Percentiles rank a stretch among this genome's conserved stretches.
These are phyloP conservation scores for Thunnus maccoyii DNA, from an alignment of 2,113 vertebrate species.

Conservation along the genomic window DNA sequence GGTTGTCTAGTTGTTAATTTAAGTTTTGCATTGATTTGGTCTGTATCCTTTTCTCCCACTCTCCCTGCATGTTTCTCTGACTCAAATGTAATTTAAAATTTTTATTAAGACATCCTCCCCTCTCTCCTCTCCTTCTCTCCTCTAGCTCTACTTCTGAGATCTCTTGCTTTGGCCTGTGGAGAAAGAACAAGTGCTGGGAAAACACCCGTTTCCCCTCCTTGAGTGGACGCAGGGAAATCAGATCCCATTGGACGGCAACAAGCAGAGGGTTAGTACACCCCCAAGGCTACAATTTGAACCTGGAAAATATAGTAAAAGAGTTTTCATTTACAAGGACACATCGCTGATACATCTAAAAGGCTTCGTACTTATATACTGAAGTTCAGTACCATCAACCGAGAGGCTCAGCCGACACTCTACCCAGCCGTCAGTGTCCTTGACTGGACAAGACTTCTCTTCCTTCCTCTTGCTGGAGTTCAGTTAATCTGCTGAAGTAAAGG, in stretches of 20 bases:
- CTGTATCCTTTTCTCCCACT: constrained; percentile 25
- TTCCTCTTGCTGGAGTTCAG: constrained; percentile 12
- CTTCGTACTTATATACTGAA: background rate
- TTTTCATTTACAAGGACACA: background rate
- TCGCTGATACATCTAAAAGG: background rate
- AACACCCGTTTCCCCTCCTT: background rate
- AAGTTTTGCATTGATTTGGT: constrained; percentile 50
- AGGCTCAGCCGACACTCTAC: constrained; percentile 1
- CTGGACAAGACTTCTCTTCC: constrained; percentile 11
- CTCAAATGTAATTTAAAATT: constrained; percentile 37
- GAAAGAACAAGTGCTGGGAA: background rate
- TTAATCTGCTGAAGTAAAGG: constrained; percentile 39
- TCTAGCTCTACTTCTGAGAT: constrained; percentile 41
- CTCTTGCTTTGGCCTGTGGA: constrained; percentile 10
- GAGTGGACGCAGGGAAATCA: background rate
- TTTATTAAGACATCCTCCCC: constrained; percentile 32
- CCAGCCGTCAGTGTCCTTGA: background rate
- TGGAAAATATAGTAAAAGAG: background rate
- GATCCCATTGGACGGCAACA: constrained; percentile 9
- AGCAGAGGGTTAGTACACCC: background rate
- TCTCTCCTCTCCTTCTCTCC: constrained; percentile 4
- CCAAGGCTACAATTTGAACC: background rate
- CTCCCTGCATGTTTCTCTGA: constrained; percentile 13
- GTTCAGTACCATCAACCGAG: background rate
- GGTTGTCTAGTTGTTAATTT: constrained; percentile 44